Base-by-base conservation (phyloP, 2,888 invertebrate genomes). In the Metallyticus violacea region DNA sequence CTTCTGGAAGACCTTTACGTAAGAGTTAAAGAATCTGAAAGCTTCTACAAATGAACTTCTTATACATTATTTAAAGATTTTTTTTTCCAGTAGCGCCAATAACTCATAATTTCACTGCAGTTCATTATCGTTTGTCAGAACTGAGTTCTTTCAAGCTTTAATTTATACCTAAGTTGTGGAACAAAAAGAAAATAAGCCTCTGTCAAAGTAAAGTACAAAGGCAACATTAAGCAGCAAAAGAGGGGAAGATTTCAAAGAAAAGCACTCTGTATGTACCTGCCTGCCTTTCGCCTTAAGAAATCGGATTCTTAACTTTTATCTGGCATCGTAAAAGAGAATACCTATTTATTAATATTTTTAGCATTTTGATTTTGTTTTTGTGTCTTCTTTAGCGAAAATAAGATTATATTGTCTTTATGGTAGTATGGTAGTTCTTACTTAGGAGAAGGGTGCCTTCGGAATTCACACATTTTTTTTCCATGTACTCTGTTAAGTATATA, bases 321-420 rank as follows among this genome's bases (percentile, higher is more conserved):
- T 77, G 83, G 83, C 83, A 77, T 83, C 83, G 27, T 83, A 22
- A 81, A 29, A 40, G 40, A 40, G 40, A 40, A 40, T 40, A 40
- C 40, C 40, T 4, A 62, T 7, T 30, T 29, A 1, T 81, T 7
- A 77, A 22, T n/a, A 83, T 77, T 76, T 83, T 77, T 27, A 83
- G 28, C 77, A n/a, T 81, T 81, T 30, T 62, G 30, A 40, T 30
- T 30, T 22, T 81, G 62, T 76, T 27, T 76, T 82, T 22, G 9
- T 76, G 25, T 77, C 6, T 30, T 81, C 40, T 30, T 81, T 81
- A 29, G 7, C 6, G 27, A 29, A 83, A 83, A 83, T 83, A 83
- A 77, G 83, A 83, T 77, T 80, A 62, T 62, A 80, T 80, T 83
- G 83, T 83, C 83, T 77, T 81, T 83, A 77, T 76, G 28, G 4